A percentile compares a stretch with the other conserved stretches of the same genome.
Conservation (phyloP, 1,140 invertebrate genomes). For the Ostrea edulis region DNA sequence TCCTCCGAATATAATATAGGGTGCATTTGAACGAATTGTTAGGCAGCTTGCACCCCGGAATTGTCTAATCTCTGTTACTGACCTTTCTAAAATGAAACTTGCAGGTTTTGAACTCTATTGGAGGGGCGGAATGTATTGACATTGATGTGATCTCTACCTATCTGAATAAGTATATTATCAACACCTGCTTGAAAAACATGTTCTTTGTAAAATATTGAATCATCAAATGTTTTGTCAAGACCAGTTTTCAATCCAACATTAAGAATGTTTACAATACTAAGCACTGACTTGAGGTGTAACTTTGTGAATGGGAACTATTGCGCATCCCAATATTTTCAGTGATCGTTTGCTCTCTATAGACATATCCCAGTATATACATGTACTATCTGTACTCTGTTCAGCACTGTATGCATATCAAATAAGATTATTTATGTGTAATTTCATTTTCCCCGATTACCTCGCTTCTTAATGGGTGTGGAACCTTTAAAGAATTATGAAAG, state of each 20-base stretch:
- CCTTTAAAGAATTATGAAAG: too few species aligned
- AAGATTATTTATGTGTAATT: too few species aligned
- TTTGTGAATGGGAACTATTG: not conserved
- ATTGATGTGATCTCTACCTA: not conserved
- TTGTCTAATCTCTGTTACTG: conserved; percentile 9
- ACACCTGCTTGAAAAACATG: not conserved
- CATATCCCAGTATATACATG: too few species aligned
- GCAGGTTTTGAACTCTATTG: conserved; percentile 4
- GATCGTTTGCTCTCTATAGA: not conserved
- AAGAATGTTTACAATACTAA: not conserved
- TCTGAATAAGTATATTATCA: not conserved
- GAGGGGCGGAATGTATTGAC: not conserved
- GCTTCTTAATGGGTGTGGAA: too few species aligned
- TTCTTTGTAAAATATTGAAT: conserved; percentile 27
- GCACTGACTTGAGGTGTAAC: not conserved
- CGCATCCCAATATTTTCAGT: not conserved
- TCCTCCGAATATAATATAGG: not conserved
- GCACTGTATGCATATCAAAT: too few species aligned
- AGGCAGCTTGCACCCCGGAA: not conserved
- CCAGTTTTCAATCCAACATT: not conserved
- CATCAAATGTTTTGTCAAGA: not conserved
- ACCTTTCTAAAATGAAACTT: not conserved
- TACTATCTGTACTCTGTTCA: too few species aligned
- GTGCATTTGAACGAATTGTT: not conserved
- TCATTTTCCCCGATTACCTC: too few species aligned